A percentile compares a stretch with the other conserved stretches of the same genome.
phyloP scores from a whole-genome alignment of 1,140 invertebrate species.

The Temnothorax nylanderi region DNA sequence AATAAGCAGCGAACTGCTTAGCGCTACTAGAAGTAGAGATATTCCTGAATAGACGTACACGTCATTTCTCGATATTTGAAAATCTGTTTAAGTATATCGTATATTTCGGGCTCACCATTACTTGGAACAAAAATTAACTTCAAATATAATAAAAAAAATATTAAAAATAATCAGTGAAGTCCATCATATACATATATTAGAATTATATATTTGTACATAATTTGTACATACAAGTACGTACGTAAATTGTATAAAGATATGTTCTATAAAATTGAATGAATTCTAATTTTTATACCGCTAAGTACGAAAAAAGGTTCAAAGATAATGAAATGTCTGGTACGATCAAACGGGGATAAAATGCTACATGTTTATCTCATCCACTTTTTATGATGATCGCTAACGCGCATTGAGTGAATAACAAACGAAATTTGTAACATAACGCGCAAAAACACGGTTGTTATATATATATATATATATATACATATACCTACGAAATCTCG shows the following conservation, averaged over 20 bases:
- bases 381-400: too few species aligned
- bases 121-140: not conserved
- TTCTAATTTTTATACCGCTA: too few species aligned
- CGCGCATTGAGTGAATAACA: conserved; percentile 27
- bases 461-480: not conserved
- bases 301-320: not conserved
- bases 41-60: not conserved
- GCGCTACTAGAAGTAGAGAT: not conserved
- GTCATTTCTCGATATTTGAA: not conserved
- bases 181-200: too few species aligned
- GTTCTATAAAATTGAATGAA: not conserved
- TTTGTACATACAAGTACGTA: too few species aligned
- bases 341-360: not conserved
- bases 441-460: conserved; percentile 22
- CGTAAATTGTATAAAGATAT: too few species aligned
- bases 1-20: conserved; percentile 6
- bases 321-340: not conserved
- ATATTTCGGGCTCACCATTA: not conserved
- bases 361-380: conserved; percentile 19
- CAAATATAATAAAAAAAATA: not conserved
- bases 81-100: not conserved
- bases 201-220: conserved; percentile 15
- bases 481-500: not conserved
- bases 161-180: too few species aligned
- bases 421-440: conserved; percentile 34